phyloP scores from a whole-genome alignment of 2,113 vertebrate species.

The Mus pahari region DNA sequence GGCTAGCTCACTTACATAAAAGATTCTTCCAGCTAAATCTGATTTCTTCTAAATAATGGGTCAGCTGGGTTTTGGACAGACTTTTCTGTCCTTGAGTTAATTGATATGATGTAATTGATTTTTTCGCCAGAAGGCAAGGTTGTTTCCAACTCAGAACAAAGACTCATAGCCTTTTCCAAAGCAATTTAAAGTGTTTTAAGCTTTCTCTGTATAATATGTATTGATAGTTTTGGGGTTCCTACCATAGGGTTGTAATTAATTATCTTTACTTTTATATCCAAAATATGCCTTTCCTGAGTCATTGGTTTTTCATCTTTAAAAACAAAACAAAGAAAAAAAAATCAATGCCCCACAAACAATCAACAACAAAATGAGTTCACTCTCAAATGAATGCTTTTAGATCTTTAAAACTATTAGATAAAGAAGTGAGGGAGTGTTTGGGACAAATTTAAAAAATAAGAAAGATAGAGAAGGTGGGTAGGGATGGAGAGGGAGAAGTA shows the following conservation, averaged over 20 bases:
- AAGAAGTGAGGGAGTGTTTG: background rate
- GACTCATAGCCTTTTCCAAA: constrained; percentile 50
- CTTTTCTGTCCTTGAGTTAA: constrained; percentile 68
- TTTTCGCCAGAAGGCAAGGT: constrained; percentile 69
- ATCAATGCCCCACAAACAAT: background rate
- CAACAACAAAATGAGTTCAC: background rate
- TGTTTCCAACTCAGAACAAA: constrained; percentile 69
- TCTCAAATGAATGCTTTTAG: constrained; percentile 25
- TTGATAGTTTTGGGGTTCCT: background rate
- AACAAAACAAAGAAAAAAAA: background rate
- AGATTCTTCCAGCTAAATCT: constrained; percentile 33
- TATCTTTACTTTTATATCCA: background rate
- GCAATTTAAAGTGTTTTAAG: constrained; percentile 44
- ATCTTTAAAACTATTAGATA: constrained; percentile 33
- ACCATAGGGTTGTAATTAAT: background rate
- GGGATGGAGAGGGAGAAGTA: background rate
- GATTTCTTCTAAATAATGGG: constrained; percentile 24
- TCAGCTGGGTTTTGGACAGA: constrained; percentile 44
- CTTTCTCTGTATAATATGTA: background rate
- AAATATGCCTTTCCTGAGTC: background rate
- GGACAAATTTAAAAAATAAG: background rate
- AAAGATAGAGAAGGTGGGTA: rapidly evolving
- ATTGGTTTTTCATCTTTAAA: constrained; percentile 26
- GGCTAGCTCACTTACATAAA: constrained; percentile 16
- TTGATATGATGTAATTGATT: constrained; percentile 74